phyloP scores from a whole-genome alignment of 2,797 vertebrate genomes.

The Enteromius treurensis region DNA sequence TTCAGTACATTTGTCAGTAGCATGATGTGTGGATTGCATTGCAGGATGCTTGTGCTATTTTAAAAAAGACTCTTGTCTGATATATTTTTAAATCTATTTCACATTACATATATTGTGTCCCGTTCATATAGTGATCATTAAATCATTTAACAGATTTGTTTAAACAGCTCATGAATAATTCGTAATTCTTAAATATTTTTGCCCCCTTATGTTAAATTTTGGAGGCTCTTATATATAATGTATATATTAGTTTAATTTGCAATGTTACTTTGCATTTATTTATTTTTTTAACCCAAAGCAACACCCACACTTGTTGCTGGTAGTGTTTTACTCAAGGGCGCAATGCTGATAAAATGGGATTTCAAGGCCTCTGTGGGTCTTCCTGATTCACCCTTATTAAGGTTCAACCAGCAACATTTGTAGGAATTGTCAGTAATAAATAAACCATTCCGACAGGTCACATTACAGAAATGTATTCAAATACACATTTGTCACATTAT shows the following conservation, averaged over 20 bases:
- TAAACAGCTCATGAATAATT: neutral
- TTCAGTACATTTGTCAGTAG: neutral
- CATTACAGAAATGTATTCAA: neutral
- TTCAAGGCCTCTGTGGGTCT: neutral
- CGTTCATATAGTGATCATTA: neutral
- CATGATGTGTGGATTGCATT: neutral
- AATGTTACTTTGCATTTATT: neutral
- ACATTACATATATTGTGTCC: no score
- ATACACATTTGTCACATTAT: neutral
- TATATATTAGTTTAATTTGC: no score
- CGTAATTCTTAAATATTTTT: neutral
- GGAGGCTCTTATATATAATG: no score
- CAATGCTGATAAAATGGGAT: neutral
- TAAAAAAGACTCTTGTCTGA: neutral
- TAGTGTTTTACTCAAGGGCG: slow-evolving; percentile 7
- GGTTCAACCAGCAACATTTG: neutral
- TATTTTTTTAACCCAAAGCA: neutral
- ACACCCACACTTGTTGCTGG: neutral
- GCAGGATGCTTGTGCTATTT: neutral
- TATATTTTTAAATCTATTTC: neutral
- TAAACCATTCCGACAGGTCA: neutral
- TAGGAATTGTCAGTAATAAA: neutral
- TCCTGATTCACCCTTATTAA: neutral
- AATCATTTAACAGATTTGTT: neutral
- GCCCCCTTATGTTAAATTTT: neutral